Percentiles rank a stretch among this genome's conserved stretches.
Conservation (phyloP, 2,113 vertebrate genomes). For the Setophaga petechia region DNA sequence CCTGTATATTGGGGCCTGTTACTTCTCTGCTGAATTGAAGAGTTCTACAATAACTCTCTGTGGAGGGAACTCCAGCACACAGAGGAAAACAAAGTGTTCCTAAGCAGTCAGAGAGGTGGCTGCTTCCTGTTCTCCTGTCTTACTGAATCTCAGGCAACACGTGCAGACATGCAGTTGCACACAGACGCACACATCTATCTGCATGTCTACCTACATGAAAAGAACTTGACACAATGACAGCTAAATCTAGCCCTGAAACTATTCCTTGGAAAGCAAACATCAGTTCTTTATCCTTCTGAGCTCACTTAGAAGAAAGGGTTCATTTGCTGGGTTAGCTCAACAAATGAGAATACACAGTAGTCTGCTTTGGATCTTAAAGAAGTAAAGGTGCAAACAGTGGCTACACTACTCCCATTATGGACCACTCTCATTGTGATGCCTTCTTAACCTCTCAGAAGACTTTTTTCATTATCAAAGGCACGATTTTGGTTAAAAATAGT, state of each 20-base stretch:
- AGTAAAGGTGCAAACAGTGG: not conserved
- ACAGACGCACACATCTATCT: not conserved
- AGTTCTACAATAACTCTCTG: not conserved
- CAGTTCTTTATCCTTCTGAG: not conserved
- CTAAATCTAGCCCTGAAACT: not conserved
- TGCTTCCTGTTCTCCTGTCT: not conserved
- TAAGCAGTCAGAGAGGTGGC: not conserved
- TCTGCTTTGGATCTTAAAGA: not conserved
- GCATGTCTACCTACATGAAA: not conserved
- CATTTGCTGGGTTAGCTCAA: not conserved
- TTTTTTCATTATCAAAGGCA: not conserved
- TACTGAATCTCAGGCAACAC: not conserved
- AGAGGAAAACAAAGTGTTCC: not conserved
- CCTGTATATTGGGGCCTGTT: not conserved
- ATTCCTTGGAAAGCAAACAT: not conserved
- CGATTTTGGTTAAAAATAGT: not conserved
- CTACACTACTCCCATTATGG: not conserved
- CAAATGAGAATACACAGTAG: not conserved
- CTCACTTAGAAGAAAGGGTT: not conserved
- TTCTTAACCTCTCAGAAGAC: not conserved
- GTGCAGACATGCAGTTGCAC: not conserved
- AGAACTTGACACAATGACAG: not conserved
- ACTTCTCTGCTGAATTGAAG: not conserved
- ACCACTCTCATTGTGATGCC: not conserved
- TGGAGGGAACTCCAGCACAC: not conserved